Base-by-base conservation (phyloP, 2,888 invertebrate species). In the Gastrophysa polygoni region DNA sequence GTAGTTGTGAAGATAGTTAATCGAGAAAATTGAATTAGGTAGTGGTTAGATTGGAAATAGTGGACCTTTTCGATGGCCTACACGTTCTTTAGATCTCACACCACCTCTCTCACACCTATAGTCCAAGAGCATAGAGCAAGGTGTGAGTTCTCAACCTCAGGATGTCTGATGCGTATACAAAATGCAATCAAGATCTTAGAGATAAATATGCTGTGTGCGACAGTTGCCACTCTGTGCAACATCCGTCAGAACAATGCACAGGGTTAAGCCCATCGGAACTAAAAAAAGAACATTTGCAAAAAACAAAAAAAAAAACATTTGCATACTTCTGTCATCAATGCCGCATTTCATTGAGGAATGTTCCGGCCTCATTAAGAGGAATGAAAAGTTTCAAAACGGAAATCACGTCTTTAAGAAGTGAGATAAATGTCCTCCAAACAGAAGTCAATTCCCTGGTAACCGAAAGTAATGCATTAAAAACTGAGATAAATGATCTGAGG, bases 381-480 rank as follows among this genome's bases (percentile, higher is more conserved):
- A 18, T 32, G 6, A 10, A 7, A 14, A 20, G 20, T 28, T 29
- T 50, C 17, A 32, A 50, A 16, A 32, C 14, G 28, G 50, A 50
- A 50, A 6, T 50, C 29, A 50, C n/a, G 1, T 50, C 32, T 50
- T 29, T 29, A 8, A 50, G 29, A 50, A 28, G 8, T 29, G 50
- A 50, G 29, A 18, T 50, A 2, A 10, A 44, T 10, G 2, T 1
- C 16, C 44, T 44, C 7, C 7, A n/a, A n/a, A n/a, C n/a, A n/a
- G n/a, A 44, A 44, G 43, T 43, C 11, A 43, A n/a, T 43, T 43
- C 43, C 11, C 43, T 43, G 11, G 11, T 43, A 5, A 10, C 44
- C 1, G 44, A 44, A 8, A 14, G 2, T 18, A 14, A 44, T 2
- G 17, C 6, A 16, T 16, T 44, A 10, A 44, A 44, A 44, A 6